Percentiles rank a stretch among this genome's conserved stretches.
Conservation (phyloP, 2,113 vertebrate genomes). For the Pampusana beccarii region DNA sequence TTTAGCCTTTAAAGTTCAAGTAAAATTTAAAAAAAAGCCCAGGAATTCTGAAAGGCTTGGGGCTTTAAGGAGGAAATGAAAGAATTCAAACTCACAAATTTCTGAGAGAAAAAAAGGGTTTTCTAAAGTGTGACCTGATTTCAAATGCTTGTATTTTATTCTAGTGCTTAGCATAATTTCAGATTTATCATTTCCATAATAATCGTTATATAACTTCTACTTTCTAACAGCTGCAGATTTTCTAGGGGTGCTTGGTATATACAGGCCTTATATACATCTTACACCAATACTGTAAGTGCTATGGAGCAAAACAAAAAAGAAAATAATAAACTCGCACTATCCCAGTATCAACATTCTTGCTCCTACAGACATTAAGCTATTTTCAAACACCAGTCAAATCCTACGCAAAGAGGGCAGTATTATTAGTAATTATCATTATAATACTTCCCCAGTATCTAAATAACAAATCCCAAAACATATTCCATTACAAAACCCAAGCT, state of each 20-base stretch:
- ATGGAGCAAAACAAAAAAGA: neutral
- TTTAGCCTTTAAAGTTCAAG: neutral
- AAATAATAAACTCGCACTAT: neutral
- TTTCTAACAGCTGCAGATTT: neutral
- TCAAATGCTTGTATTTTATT: neutral
- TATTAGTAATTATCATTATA: neutral
- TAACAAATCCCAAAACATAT: neutral
- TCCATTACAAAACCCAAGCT: neutral
- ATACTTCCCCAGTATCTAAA: neutral
- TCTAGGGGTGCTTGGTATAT: neutral
- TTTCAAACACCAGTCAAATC: neutral
- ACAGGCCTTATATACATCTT: neutral
- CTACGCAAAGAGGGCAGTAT: neutral
- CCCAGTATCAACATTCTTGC: neutral
- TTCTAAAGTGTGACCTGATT: slow-evolving; percentile 15
- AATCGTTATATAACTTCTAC: neutral
- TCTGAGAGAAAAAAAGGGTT: neutral
- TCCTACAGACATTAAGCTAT: neutral
- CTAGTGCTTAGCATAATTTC: neutral
- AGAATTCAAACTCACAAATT: neutral
- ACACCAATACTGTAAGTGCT: neutral
- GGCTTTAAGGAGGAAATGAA: neutral
- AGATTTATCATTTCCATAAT: neutral
- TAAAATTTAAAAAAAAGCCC: neutral
- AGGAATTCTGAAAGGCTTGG: neutral